Base-by-base conservation (phyloP, 2,797 vertebrate species). In the Crypturellus tataupa region DNA sequence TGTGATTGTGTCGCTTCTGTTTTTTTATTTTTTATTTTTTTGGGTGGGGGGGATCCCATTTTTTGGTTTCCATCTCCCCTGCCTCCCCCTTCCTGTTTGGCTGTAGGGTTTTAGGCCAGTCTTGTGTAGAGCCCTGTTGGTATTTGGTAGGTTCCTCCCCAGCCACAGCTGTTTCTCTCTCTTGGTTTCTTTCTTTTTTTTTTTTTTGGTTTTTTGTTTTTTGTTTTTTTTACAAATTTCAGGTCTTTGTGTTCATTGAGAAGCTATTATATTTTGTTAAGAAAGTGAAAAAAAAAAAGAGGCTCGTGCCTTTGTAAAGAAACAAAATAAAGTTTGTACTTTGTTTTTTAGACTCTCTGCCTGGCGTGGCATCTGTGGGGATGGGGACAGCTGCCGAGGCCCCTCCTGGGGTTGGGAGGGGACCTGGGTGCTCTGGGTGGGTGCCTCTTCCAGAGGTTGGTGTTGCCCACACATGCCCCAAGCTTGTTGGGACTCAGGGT, bases 291-390 rank as follows among this genome's bases (percentile, higher is more conserved):
- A 93, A 96, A 97, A 98, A 97, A 98, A 98, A 97, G 98, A 98
- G 97, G 99, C 98, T 97, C 82, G 98, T 99, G 99, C 99, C 99
- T 99, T 99, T 99, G 99, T 99, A 99, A 99, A 99, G 98, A 99
- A 99, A 99, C 98, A 99, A 99, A 99, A 99, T 99, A 99, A 99
- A 99, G 98, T 99, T 99, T 99, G 99, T 99, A 99, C 99, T 99
- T 99, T 98, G 98, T 99, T 99, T 99, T 99, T 98, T 99, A 99
- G 97, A 98, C 89, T 83, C 83, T 82, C 17, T 10, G 86, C 81
- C 64, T 95, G 1, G 81, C 0, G 1, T 81, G 70, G 5, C 0
- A 0, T 82, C 37, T 80, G 44, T 85, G 46, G 47, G 23, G 53
- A 31, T 31, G 39, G 53, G 19, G 15, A 23, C 1, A 5, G 71